Base-by-base conservation (phyloP, 35 echinoderm and acorn worm genomes). In the Lytechinus pictus region DNA sequence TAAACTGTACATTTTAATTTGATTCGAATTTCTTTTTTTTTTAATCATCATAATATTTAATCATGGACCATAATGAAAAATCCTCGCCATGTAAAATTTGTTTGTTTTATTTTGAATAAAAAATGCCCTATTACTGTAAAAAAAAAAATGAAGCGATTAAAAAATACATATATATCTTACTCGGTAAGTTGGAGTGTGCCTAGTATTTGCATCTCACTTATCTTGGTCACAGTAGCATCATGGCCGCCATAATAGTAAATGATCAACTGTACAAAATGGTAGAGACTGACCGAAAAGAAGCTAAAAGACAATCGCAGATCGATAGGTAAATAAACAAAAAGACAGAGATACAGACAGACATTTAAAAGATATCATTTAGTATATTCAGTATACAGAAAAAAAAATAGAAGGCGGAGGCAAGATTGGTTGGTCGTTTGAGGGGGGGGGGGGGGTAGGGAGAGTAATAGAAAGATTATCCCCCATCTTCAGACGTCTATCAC, bases 181-280 rank as follows among this genome's bases (percentile, higher is more conserved):
- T 91, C 86, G 57, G 86, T 27, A 56, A 87, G 29, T 5, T 89
- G 87, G 5, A 79, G 11, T 10, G 11, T 24, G 28, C 27, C 28
- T 28, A 72, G 53, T 95, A 95, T 86, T 87, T 92, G 61, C 54
- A 91, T 52, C 61, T 91, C 96, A 4, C 87, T 86, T 33, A 95
- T 97, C 27, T 95, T 91, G 16, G 52, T 28, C 24, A 79, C 71
- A 4, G 96, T 94, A 61, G 91, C 91, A 11, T 61, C 96, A 54
- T 97, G 87, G 14, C 95, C 96, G 44, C 96, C 96, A 86, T 95
- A 97, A 27, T 97, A 97, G 33, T 61, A 97, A 56, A 97, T 97
- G 33, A 97, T 72, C n/a, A 97, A 88, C 51, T 95, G 94, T 87
- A 94, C 92, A 21, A 94, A 94, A 54, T 97, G 96, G 60, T 97